phyloP scores from a whole-genome alignment of 1,140 invertebrate genomes.

The Polypedilum pembai region DNA sequence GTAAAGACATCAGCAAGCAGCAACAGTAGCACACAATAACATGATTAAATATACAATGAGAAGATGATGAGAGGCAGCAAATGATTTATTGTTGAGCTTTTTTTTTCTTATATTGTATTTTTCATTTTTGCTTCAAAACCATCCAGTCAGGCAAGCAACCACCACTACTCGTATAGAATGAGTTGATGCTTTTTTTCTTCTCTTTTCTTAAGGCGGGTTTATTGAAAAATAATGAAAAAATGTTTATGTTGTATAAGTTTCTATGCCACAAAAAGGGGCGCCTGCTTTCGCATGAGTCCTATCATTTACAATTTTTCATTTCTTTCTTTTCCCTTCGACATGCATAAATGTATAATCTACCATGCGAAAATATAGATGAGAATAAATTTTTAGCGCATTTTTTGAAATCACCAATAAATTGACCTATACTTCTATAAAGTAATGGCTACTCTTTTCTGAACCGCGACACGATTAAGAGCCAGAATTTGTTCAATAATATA shows the following conservation, averaged over 20 bases:
- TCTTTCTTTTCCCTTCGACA: neutral
- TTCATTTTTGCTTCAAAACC: neutral
- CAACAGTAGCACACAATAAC: too few relatives aligned
- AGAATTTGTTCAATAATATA: too few relatives aligned
- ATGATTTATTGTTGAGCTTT: constrained; percentile 14
- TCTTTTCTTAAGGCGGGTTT: neutral
- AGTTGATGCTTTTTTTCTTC: neutral
- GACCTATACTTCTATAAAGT: too few relatives aligned
- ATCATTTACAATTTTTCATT: constrained; percentile 28
- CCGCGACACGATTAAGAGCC: too few relatives aligned
- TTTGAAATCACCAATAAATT: too few relatives aligned
- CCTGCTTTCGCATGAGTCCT: constrained; percentile 1
- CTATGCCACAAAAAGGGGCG: neutral
- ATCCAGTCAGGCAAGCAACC: too few relatives aligned
- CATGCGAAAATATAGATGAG: too few relatives aligned
- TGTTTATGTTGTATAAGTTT: neutral
- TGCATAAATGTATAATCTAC: too few relatives aligned
- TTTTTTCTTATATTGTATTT: neutral
- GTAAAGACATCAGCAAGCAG: too few relatives aligned
- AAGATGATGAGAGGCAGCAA: neutral
- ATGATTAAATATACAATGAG: too few relatives aligned
- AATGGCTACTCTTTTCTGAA: too few relatives aligned
- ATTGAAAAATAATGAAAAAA: constrained; percentile 20
- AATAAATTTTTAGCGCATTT: too few relatives aligned
- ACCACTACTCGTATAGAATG: neutral